Evolutionary conservation across 2,797 vertebrate species (phyloP).

Genomic region (Masticophis lateralis): DNA sequence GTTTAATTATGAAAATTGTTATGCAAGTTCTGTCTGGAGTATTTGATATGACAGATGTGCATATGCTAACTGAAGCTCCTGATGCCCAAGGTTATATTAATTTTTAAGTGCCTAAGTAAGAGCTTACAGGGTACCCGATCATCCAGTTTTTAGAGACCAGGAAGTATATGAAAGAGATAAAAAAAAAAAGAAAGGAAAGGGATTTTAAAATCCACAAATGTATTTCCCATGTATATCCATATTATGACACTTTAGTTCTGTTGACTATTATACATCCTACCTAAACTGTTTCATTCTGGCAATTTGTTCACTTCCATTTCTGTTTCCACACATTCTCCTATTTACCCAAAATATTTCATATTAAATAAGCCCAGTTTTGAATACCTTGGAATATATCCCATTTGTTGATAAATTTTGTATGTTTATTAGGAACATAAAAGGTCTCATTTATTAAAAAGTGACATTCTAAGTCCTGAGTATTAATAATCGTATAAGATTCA

Average conservation of each 20-base stretch:
- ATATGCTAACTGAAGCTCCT: neutral
- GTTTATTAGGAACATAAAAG: neutral
- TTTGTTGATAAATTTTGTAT: neutral
- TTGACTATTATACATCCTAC: neutral
- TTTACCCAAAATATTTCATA: neutral
- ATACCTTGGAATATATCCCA: neutral
- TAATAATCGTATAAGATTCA: neutral
- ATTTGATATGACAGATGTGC: neutral
- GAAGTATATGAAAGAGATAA: neutral
- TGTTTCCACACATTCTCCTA: neutral
- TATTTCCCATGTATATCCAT: neutral
- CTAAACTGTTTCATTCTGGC: neutral
- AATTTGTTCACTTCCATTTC: neutral
- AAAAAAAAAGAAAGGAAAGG: neutral
- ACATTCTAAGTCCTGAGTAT: neutral
- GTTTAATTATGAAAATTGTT: neutral
- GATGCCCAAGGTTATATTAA: neutral
- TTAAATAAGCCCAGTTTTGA: neutral
- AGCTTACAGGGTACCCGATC: neutral
- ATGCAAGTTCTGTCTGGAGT: neutral
- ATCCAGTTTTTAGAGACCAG: neutral
- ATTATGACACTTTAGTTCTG: neutral
- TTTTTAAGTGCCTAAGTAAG: neutral
- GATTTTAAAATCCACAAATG: neutral
- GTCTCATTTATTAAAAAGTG: neutral